Evolutionary conservation across 2,113 vertebrate genomes (phyloP), one percentile per base, ranked within the genome.

Genomic region (Sterna hirundo): DNA sequence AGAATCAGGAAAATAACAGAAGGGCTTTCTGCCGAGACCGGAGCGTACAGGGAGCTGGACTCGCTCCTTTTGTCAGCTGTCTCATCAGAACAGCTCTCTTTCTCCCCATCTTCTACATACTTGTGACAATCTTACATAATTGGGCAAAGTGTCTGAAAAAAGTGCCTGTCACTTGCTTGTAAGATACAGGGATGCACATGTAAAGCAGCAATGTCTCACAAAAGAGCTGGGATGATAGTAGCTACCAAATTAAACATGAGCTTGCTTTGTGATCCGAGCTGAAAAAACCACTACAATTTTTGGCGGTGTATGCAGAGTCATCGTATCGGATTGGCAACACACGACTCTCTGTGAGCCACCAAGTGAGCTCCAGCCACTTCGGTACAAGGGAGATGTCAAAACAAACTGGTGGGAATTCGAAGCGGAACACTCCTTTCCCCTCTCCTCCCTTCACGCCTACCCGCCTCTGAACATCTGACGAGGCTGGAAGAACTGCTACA

Each of bases 171-270:
- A 83, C 77, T 95, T 94, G n/a, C 94, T 92, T 91, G 62, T 93
- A 78, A 93, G 89, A 89, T 84, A 96, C 69, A 86, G 52, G 66
- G 70, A 83, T 92, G 13, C 84, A 97, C 86, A 94, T 97, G 93
- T 92, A 97, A 97, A 97, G 79, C 96, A 97, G 95, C 88, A 92
- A 88, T 60, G 80, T 66, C 91, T 97, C 96, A 97, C 95, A 93
- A 94, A 98, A 85, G 94, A 89, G 65, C 76, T 79, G 71, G 69
- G 94, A 94, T 94, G 93, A 93, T 93, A 96, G 91, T 97, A 97
- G 78, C 97, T 77, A 97, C 92, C 97, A 97, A 98, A 98, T 98
- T 97, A 96, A 98, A 96, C 96, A 97, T 96, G 93, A 97, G 97
- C 94, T 97, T 96, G 82, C 94, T 95, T 91, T 80, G 96, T 98